phyloP scores from a whole-genome alignment of 2,888 invertebrate species.

The Auanema sp. region DNA sequence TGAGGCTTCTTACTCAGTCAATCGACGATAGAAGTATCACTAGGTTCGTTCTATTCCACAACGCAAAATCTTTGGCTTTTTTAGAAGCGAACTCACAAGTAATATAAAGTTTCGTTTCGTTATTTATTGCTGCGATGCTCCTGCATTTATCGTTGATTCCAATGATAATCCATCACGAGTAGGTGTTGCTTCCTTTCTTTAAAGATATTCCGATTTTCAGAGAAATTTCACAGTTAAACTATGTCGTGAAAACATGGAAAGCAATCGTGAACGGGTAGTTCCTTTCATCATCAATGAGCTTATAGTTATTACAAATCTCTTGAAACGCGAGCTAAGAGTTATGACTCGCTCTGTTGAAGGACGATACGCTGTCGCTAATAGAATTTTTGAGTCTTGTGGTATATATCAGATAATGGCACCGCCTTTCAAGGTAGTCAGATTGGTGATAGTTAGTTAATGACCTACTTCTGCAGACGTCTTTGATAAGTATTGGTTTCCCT shows the following conservation, averaged over 20 bases:
- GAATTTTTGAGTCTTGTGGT: not conserved
- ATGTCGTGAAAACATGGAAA: conserved; percentile 6
- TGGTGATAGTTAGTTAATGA: not conserved
- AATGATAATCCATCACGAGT: not conserved
- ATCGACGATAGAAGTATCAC: too few relatives aligned
- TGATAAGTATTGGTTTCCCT: not conserved
- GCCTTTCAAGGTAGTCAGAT: not conserved
- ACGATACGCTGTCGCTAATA: not conserved
- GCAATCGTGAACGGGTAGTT: not conserved
- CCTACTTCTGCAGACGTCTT: not conserved
- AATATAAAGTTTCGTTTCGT: too few relatives aligned
- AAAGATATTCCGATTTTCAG: not conserved
- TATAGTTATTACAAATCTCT: not conserved
- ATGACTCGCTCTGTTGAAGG: not conserved
- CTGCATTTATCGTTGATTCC: too few relatives aligned
- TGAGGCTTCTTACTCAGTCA: too few relatives aligned
- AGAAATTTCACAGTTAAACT: not conserved
- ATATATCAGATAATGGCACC: not conserved
- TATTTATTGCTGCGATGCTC: too few relatives aligned
- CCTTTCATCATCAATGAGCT: conserved; percentile 10
- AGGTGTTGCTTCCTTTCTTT: not conserved
- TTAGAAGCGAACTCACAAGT: too few relatives aligned
- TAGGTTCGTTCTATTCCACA: too few relatives aligned
- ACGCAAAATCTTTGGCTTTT: too few relatives aligned
- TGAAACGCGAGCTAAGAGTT: not conserved